These are phyloP conservation scores for Trichogramma dendrolimi DNA, from an alignment of 2,888 invertebrate genomes.

Conservation along the genomic window DNA sequence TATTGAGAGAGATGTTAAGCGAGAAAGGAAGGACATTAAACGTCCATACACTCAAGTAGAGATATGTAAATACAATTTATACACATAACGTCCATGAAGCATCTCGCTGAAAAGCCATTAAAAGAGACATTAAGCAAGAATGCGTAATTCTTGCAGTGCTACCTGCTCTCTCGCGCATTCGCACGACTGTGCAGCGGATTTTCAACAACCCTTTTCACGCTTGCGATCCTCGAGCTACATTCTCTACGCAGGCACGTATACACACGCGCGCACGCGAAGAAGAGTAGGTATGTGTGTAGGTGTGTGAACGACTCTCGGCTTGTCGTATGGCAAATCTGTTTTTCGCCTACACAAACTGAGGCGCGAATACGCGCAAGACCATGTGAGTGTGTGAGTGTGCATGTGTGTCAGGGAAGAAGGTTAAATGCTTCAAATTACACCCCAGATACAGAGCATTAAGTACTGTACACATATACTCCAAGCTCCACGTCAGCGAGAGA, in stretches of 20 bases:
- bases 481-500: neutral
- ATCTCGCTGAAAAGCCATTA: too few species aligned
- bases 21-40: too few species aligned
- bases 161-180: neutral
- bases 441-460: constrained; percentile 33
- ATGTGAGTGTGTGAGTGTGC: too few species aligned
- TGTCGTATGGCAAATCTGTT: neutral
- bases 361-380: too few species aligned
- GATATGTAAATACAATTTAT: too few species aligned
- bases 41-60: too few species aligned
- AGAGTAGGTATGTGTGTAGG: too few species aligned
- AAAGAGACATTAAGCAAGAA: too few species aligned
- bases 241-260: neutral
- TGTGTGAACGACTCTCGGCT: neutral
- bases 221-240: constrained; percentile 9
- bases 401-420: constrained; percentile 25
- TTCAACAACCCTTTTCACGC: constrained; percentile 20
- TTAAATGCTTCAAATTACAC: constrained; percentile 43
- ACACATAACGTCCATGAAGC: too few species aligned
- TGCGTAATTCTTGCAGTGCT: constrained; percentile 14
- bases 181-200: neutral
- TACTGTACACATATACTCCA: constrained; percentile 10
- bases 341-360: constrained; percentile 3
- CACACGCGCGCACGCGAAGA: too few species aligned
- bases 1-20: too few species aligned